phyloP scores from a whole-genome alignment of 2,113 vertebrate genomes.

The Blennius ocellaris region DNA sequence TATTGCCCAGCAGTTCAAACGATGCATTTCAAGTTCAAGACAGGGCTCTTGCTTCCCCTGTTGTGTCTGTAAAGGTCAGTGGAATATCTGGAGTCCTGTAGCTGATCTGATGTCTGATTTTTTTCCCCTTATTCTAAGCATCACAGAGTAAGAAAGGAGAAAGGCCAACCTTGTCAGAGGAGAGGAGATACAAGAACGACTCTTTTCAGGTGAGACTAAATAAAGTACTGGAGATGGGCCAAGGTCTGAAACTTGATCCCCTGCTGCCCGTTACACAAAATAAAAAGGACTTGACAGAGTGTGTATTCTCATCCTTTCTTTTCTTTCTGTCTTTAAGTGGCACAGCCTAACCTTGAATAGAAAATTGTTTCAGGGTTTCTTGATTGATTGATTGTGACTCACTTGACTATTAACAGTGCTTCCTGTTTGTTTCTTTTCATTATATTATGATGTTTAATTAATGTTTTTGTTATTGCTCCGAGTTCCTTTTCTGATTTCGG shows the following conservation, averaged over 20 bases:
- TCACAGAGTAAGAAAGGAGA: slow-evolving; percentile 54
- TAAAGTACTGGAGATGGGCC: slow-evolving; percentile 23
- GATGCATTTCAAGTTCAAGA: slow-evolving; percentile 53
- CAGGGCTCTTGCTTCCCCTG: slow-evolving; percentile 37
- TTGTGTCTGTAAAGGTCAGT: slow-evolving; percentile 69
- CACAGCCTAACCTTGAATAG: background rate
- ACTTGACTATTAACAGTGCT: background rate
- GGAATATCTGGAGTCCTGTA: slow-evolving; percentile 50
- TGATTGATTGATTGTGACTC: background rate
- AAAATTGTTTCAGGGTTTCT: background rate
- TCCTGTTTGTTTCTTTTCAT: no score
- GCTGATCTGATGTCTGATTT: slow-evolving; percentile 40
- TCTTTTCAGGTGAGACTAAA: slow-evolving; percentile 61
- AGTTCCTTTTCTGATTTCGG: background rate
- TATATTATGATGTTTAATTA: no score
- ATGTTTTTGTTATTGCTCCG: no score
- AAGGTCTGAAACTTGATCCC: slow-evolving; percentile 24
- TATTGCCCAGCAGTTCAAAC: slow-evolving; percentile 28
- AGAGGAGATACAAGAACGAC: slow-evolving; percentile 47
- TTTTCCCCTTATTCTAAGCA: slow-evolving; percentile 21
- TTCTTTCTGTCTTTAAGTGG: background rate
- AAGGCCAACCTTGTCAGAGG: slow-evolving; percentile 64
- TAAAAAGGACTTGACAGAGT: background rate
- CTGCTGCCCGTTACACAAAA: background rate
- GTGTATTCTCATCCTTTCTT: background rate